A percentile compares a stretch with the other conserved stretches of the same genome.
Evolutionary conservation across 2,888 invertebrate genomes (phyloP).

Genomic region (Lasioglossum pauxillum): DNA sequence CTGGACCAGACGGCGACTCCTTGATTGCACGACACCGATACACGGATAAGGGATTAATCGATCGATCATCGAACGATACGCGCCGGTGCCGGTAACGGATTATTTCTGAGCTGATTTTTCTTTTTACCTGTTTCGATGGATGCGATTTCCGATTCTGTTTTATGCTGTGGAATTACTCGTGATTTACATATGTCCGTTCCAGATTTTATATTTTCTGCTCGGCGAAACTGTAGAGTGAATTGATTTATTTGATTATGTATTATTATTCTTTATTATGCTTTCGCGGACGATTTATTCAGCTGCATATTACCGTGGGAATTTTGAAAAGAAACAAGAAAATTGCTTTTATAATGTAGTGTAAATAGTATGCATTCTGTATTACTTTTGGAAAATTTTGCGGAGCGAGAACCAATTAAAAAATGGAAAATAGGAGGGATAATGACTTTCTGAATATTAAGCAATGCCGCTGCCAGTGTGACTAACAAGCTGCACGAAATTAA

Average conservation of each 20-base stretch:
- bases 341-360: neutral
- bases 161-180: neutral
- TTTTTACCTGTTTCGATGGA: neutral
- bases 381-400: neutral
- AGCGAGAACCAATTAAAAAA: neutral
- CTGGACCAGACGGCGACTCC: neutral
- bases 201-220: neutral
- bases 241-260: neutral
- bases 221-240: neutral
- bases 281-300: neutral
- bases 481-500: neutral
- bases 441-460: neutral
- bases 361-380: neutral
- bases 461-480: neutral
- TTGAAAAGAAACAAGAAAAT: neutral
- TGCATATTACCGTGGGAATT: neutral
- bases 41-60: neutral
- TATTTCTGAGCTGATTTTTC: neutral
- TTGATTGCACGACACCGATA: neutral
- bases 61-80: conserved; percentile 2
- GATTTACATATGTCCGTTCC: neutral
- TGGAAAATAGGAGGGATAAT: neutral
- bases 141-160: neutral
- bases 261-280: neutral
- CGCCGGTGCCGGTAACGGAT: neutral